Conservation (phyloP, 2,797 vertebrate species). For the Hemibagrus guttatus region DNA sequence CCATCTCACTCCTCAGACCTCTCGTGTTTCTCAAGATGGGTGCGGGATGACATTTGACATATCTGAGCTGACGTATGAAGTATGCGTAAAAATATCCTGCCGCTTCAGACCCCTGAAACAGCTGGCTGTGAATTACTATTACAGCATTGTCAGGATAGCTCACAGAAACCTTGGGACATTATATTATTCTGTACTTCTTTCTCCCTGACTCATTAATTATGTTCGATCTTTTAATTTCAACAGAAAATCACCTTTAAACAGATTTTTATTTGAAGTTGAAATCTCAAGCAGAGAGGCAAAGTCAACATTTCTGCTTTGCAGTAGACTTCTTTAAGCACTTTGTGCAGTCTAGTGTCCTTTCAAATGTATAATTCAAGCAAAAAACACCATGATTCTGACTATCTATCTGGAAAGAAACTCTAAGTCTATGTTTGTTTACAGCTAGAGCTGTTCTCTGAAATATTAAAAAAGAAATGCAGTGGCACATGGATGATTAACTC, state of each 20-base stretch:
- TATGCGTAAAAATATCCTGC: neutral
- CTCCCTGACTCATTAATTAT: neutral
- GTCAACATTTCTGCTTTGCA: neutral
- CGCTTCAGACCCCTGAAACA: neutral
- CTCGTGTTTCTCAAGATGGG: neutral
- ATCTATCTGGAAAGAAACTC: neutral
- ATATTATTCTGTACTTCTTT: neutral
- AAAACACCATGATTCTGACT: neutral
- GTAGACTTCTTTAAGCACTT: neutral
- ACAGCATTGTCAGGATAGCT: neutral
- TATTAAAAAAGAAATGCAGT: neutral
- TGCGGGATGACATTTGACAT: neutral
- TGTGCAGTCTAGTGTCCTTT: neutral
- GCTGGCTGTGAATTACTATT: neutral
- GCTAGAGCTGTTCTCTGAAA: neutral
- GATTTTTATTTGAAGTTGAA: neutral
- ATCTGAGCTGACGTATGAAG: slow-evolving; percentile 8
- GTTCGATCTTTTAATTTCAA: neutral
- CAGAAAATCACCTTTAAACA: neutral
- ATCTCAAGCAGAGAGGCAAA: neutral
- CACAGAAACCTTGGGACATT: neutral
- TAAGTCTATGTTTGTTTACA: neutral
- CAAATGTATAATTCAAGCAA: neutral
- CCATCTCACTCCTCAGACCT: neutral
- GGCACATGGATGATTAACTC: slow-evolving; percentile 13